Percentiles rank a stretch among this genome's conserved stretches.
Evolutionary conservation across 2,797 vertebrate genomes (phyloP).

Genomic region (Meriones psammophilus): DNA sequence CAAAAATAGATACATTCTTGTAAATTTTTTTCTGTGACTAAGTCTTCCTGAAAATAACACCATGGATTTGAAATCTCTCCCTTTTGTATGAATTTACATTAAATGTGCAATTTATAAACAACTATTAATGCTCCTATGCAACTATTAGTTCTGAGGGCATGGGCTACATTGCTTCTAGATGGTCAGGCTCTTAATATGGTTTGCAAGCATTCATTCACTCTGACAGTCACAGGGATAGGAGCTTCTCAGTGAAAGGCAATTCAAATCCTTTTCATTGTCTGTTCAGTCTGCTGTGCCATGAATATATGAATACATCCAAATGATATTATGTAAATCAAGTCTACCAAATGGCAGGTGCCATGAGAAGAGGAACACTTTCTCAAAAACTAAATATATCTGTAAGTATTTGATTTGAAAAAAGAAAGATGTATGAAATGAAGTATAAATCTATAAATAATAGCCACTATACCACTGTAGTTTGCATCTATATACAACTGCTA

Average conservation of each 20-base stretch:
- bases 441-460: neutral
- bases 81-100: slow-evolving; percentile 68
- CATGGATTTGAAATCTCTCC: slow-evolving; percentile 66
- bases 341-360: slow-evolving; percentile 78
- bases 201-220: slow-evolving; percentile 59
- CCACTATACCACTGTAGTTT: neutral
- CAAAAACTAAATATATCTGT: slow-evolving; percentile 26
- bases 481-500: neutral
- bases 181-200: slow-evolving; percentile 53
- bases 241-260: slow-evolving; percentile 73
- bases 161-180: slow-evolving; percentile 52
- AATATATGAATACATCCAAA: slow-evolving; percentile 81
- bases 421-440: slow-evolving; percentile 27
- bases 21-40: slow-evolving; percentile 75
- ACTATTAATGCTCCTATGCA: slow-evolving; percentile 70
- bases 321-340: slow-evolving; percentile 79
- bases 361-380: slow-evolving; percentile 68
- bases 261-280: slow-evolving; percentile 76
- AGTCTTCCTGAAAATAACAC: slow-evolving; percentile 72
- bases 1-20: slow-evolving; percentile 72
- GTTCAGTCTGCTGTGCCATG: slow-evolving; percentile 72
- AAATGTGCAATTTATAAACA: slow-evolving; percentile 58
- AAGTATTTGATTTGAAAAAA: slow-evolving; percentile 60
- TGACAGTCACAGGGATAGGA: slow-evolving; percentile 69
- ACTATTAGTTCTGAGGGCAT: neutral